phyloP scores from a whole-genome alignment of 2,113 vertebrate genomes.

The Thunnus maccoyii region DNA sequence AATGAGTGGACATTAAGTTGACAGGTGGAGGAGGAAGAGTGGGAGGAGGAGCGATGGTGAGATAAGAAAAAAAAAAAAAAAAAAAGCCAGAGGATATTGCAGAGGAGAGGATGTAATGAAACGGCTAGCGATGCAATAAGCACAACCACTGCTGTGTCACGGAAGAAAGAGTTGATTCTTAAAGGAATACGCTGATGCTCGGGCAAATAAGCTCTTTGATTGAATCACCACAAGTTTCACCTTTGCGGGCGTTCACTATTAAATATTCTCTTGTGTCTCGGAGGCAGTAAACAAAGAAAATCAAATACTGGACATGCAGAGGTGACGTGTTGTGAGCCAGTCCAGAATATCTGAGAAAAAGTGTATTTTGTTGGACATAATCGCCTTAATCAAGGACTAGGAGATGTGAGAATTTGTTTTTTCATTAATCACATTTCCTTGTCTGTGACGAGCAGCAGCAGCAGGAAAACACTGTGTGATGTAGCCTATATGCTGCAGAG shows the following conservation, averaged over 20 bases:
- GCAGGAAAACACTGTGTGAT: not conserved
- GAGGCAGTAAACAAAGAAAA: slow-evolving; percentile 21
- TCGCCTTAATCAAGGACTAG: not conserved
- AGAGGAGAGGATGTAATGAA: slow-evolving; percentile 71
- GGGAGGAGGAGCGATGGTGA: slow-evolving; percentile 36
- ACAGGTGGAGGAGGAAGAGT: slow-evolving; percentile 62
- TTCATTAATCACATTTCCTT: slow-evolving; percentile 15
- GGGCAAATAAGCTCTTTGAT: slow-evolving; percentile 29
- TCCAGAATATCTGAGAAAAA: not conserved
- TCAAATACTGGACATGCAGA: slow-evolving; percentile 22
- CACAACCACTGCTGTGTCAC: slow-evolving; percentile 41
- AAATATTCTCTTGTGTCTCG: slow-evolving; percentile 4
- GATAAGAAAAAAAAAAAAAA: slow-evolving; percentile 42
- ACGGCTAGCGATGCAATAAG: slow-evolving; percentile 51
- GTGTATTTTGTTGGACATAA: not conserved
- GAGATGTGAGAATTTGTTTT: slow-evolving; percentile 17
- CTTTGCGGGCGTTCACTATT: not conserved
- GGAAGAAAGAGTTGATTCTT: slow-evolving; percentile 24
- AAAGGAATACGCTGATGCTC: slow-evolving; percentile 33
- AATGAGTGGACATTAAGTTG: slow-evolving; percentile 76
- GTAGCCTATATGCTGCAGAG: not conserved
- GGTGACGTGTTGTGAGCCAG: not conserved
- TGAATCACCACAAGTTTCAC: slow-evolving; percentile 18
- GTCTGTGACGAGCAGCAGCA: slow-evolving; percentile 34
- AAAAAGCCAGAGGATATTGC: slow-evolving; percentile 57